Evolutionary conservation across 2,797 vertebrate species (phyloP), one percentile per base, ranked within the genome.

Genomic region (Anguilla obscura): DNA sequence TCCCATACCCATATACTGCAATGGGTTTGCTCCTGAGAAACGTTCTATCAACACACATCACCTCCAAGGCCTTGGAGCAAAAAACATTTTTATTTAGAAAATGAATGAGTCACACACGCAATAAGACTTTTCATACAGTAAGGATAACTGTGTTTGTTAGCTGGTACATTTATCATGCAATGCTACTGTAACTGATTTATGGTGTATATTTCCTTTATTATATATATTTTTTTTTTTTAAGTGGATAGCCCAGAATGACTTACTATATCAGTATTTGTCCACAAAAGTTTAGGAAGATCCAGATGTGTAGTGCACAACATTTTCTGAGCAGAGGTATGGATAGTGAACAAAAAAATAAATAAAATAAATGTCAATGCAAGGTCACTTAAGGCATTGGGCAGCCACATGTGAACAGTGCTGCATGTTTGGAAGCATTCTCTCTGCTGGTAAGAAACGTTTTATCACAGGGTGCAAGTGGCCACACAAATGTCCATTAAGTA

Each of bases 221-320:
- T 45, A 40, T 33, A 1, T 33, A 40, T 40, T 3, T 40, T 3
- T 40, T 3, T 40, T 40, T 40, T 40, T 40, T 12, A 12, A 12
- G 50, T 52, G 50, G n/a, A 71, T 18, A 33, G 14, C 33, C 14
- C 12, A 76, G 74, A 76, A 92, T 93, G 93, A 95, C 63, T 94
- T 92, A 94, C 94, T 91, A 90, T 87, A 83, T 83, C 90, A 90
- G 89, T 91, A 90, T 90, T 91, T 82, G 63, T 86, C 91, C 91
- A 86, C 91, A 92, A 95, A 92, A 92, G 90, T 86, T 90, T 93
- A 94, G 95, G 91, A 91, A 88, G 91, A 87, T 94, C 94, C 95
- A 96, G 95, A 96, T 96, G 95, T 94, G 93, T 88, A 58, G 83
- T 60, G 86, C 87, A 92, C 94, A 96, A 69, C 93, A 96, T 95